Conservation (phyloP, 2,797 vertebrate genomes). For the Peromyscus eremicus region DNA sequence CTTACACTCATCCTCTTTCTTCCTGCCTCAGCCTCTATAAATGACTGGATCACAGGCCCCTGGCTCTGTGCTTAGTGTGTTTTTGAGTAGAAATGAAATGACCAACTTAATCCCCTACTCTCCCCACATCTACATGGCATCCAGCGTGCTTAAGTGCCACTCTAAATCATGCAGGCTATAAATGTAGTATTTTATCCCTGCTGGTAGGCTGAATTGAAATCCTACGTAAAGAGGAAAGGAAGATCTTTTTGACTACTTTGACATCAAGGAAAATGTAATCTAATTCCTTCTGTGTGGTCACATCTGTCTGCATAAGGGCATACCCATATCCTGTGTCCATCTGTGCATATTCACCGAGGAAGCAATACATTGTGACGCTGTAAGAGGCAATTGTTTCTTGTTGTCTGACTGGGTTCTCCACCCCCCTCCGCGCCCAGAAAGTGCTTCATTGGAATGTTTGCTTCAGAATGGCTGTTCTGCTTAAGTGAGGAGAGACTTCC, state of each 20-base stretch:
- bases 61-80: not conserved
- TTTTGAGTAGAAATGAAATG: slow-evolving; percentile 76
- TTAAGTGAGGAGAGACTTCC: slow-evolving; percentile 74
- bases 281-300: slow-evolving; percentile 38
- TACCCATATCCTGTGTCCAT: not conserved
- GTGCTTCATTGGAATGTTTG: slow-evolving; percentile 75
- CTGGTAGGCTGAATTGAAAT: slow-evolving; percentile 35
- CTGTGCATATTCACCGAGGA: not conserved
- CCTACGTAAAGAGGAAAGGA: not conserved
- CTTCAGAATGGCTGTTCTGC: slow-evolving; percentile 77
- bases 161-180: slow-evolving; percentile 56
- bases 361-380: not conserved
- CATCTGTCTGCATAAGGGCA: slow-evolving; percentile 20
- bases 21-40: not conserved
- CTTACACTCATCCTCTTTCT: not conserved
- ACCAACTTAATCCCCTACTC: slow-evolving; percentile 71
- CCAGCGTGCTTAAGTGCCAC: slow-evolving; percentile 56
- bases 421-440: slow-evolving; percentile 14
- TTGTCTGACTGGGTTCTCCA: slow-evolving; percentile 59
- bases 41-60: not conserved
- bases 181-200: slow-evolving; percentile 35
- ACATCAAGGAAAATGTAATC: not conserved
- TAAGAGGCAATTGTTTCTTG: slow-evolving; percentile 59
- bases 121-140: slow-evolving; percentile 74
- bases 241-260: slow-evolving; percentile 45